Evolutionary conservation across 2,888 invertebrate genomes (phyloP), one percentile per base, ranked within the genome.

Genomic region (Cremastinae sp.): DNA sequence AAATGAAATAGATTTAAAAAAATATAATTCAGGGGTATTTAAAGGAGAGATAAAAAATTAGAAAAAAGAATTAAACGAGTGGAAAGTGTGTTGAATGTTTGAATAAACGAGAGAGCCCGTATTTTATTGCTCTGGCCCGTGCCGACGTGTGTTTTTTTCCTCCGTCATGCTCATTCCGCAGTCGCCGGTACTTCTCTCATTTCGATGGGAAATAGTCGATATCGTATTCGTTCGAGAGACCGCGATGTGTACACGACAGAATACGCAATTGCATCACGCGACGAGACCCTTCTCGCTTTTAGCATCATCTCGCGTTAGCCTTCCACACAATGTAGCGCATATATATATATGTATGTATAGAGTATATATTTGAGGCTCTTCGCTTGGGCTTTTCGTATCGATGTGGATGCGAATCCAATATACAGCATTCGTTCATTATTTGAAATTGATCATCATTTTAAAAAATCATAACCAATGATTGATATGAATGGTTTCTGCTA

Each of bases 221-320:
- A 62, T 28, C 10, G 75, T 72, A 75, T 72, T 75, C 75, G 68
- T 72, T 72, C 68, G 62, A 72, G 56, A 68, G 51, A 43, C 36
- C 16, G 38, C 53, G 64, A 51, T 51, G 51, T 66, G 38, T 53
- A 68, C 72, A 61, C 56, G 16, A 62, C 58, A 68, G 75, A 75
- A 75, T 75, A 75, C 75, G 68, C 68, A 75, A 75, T 75, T 47
- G 74, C 51, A 51, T 51, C 53, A 56, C 43, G n/a, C n/a, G n/a
- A n/a, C n/a, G n/a, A n/a, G 53, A 59, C 56, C 66, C 36, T 20
- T 51, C 34, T 14, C 74, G 14, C 73, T 69, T 71, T 65, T 75
- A 65, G 61, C 77, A 65, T 70, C 78, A 34, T 51, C 28, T 16
- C 20, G 45, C 18, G 20, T 5, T 54, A n/a, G n/a, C 38, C 5